Percentiles rank a stretch among this genome's conserved stretches.
Conservation (phyloP, 2,113 vertebrate genomes). For the Callospermophilus lateralis region DNA sequence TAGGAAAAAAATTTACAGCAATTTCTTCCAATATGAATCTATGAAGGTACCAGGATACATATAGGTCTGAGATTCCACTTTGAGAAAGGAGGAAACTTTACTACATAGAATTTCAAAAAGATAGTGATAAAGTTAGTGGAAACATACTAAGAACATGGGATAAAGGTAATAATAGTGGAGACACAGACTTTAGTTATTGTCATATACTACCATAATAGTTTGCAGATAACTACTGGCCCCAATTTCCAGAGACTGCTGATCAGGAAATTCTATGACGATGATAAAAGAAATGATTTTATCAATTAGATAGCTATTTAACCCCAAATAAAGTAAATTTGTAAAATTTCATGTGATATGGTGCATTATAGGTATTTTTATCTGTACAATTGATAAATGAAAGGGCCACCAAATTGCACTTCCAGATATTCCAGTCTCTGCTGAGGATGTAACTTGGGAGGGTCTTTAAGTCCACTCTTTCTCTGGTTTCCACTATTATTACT, state of each 20-base stretch:
- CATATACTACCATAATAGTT: background rate
- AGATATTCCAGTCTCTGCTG: background rate
- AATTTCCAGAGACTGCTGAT: background rate
- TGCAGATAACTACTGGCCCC: background rate
- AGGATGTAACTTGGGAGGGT: background rate
- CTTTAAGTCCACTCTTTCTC: background rate
- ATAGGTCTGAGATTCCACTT: slow-evolving; percentile 18
- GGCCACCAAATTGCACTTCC: background rate
- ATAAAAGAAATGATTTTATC: slow-evolving; percentile 7
- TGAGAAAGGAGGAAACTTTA: slow-evolving; percentile 7
- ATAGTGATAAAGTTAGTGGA: background rate
- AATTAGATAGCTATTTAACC: background rate
- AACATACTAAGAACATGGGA: background rate
- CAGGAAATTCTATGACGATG: background rate
- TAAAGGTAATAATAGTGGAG: background rate
- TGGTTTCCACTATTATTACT: background rate
- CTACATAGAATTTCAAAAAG: background rate
- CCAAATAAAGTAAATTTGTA: background rate
- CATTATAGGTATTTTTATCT: slow-evolving; percentile 22
- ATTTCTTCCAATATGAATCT: background rate
- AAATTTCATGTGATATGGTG: background rate
- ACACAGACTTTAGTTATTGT: background rate
- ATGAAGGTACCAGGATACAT: background rate
- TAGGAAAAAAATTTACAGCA: background rate
- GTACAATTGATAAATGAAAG: slow-evolving; percentile 28